Conservation (phyloP, 35 echinoderm and acorn worm genomes). For the Amphiura filiformis region DNA sequence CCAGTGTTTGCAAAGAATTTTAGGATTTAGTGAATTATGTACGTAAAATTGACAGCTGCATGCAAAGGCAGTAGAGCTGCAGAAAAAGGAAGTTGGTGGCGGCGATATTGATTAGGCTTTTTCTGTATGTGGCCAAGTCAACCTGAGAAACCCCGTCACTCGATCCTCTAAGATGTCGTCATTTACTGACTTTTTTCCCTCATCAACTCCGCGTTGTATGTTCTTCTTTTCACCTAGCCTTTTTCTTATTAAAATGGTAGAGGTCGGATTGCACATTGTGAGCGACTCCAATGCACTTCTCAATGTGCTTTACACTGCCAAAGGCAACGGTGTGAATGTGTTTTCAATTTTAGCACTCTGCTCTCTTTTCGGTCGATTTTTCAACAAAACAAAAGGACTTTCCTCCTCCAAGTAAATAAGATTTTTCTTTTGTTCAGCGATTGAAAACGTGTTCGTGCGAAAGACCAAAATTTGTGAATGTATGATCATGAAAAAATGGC, state of each 20-base stretch:
- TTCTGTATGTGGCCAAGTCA: background rate
- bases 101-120: background rate
- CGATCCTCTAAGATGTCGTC: background rate
- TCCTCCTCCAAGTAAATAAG: background rate
- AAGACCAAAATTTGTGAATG: background rate
- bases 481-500: background rate
- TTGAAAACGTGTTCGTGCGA: background rate
- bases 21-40: no score
- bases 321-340: background rate
- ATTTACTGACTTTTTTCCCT: background rate
- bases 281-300: background rate
- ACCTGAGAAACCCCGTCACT: background rate
- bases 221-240: background rate
- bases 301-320: background rate
- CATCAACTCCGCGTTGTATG: background rate
- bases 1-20: no score
- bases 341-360: background rate
- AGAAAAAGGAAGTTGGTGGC: no score
- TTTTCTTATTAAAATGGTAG: background rate
- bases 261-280: background rate
- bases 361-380: background rate
- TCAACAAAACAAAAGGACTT: background rate
- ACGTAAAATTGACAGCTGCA: no score
- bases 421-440: background rate
- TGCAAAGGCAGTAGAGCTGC: no score